Evolutionary conservation across 1,140 invertebrate genomes (phyloP).

Genomic region (Penaeus vannamei): DNA sequence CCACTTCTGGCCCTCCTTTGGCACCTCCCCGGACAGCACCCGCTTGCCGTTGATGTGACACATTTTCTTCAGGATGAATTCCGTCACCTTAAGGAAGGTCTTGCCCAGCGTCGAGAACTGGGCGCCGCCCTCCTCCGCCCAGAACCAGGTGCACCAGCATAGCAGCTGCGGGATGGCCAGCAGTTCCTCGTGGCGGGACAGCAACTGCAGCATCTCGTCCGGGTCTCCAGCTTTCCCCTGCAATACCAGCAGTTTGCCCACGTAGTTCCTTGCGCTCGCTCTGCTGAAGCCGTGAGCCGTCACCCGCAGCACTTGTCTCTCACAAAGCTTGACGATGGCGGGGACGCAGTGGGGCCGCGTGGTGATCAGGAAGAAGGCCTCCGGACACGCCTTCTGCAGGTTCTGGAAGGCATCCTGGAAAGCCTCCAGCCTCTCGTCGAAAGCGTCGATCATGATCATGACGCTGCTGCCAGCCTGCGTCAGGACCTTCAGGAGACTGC

Average conservation of each 20-base stretch:
- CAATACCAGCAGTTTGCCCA: neutral
- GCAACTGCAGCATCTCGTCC: neutral
- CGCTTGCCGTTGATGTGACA: slow-evolving; percentile 42
- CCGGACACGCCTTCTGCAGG: neutral
- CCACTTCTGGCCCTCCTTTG: slow-evolving; percentile 7
- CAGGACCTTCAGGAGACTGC: neutral
- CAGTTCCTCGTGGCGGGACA: slow-evolving; percentile 21
- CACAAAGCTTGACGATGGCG: neutral
- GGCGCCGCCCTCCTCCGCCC: neutral
- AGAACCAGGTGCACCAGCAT: slow-evolving; percentile 36
- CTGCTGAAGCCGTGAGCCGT: slow-evolving; percentile 36
- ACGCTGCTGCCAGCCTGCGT: neutral
- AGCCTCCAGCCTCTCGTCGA: slow-evolving; percentile 32
- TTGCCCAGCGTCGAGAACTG: slow-evolving; percentile 10
- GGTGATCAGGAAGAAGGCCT: slow-evolving; percentile 19
- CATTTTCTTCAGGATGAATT: slow-evolving; percentile 34
- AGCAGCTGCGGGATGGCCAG: slow-evolving; percentile 37
- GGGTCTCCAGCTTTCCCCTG: neutral
- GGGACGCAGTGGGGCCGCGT: slow-evolving; percentile 37
- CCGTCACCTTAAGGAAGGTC: slow-evolving; percentile 32
- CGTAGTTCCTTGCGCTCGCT: neutral
- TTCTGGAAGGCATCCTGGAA: slow-evolving; percentile 28
- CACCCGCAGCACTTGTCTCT: neutral
- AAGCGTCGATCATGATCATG: slow-evolving; percentile 35
- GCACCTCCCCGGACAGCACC: slow-evolving; percentile 19